Evolutionary conservation across 2,888 invertebrate species (phyloP).

Genomic region (Chrysomela aeneicollis): DNA sequence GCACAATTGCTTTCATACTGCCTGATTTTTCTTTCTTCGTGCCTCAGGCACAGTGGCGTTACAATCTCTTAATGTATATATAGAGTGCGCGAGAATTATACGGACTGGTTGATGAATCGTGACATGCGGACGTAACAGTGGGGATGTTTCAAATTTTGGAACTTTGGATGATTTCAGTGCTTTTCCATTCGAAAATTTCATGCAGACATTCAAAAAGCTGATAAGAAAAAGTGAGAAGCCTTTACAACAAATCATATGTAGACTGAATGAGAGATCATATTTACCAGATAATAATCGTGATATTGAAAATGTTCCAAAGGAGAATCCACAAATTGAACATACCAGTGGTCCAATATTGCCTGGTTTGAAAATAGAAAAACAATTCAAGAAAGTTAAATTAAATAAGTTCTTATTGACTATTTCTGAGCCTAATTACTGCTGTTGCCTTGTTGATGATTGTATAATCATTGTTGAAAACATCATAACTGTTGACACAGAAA

Average conservation of each 20-base stretch:
- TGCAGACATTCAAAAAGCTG: conserved; percentile 12
- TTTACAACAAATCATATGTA: conserved; percentile 10
- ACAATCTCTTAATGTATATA: too few species aligned
- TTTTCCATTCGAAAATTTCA: conserved; percentile 8
- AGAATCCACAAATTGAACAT: conserved; percentile 12
- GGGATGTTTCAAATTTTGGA: conserved; percentile 8
- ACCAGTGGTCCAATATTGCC: conserved; percentile 6
- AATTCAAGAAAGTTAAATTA: not conserved
- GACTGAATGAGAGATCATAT: conserved; percentile 2
- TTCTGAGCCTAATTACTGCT: conserved; percentile 16
- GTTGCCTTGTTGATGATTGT: conserved; percentile 6
- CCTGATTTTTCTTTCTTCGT: too few species aligned
- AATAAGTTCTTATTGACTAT: conserved; percentile 2
- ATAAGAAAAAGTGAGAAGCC: conserved; percentile 9
- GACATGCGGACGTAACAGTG: conserved; percentile 4
- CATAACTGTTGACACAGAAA: conserved; percentile 10
- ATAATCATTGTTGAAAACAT: conserved; percentile 17
- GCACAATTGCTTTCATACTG: too few species aligned
- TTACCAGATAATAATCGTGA: not conserved
- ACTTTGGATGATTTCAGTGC: conserved; percentile 27
- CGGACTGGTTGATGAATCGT: too few species aligned
- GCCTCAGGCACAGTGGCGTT: too few species aligned
- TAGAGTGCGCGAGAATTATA: too few species aligned
- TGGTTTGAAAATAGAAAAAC: not conserved
- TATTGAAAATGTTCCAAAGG: not conserved